Evolutionary conservation across 92 coral and sea anemone genomes (phyloP).

Genomic region (Parazoanthus darwini): DNA sequence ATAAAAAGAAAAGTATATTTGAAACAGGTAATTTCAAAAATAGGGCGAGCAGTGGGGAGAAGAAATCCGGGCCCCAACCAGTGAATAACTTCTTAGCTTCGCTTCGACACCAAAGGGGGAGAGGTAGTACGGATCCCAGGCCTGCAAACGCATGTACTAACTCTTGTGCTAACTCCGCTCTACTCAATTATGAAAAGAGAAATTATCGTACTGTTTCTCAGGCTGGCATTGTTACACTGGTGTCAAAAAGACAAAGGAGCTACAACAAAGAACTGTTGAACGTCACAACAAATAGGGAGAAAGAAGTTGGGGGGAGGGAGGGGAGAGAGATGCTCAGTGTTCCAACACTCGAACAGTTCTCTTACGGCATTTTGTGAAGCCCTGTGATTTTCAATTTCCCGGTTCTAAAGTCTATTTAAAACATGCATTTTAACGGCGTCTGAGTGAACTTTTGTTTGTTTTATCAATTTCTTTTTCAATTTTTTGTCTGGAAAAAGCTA

Average conservation of each 20-base stretch:
- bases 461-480: slow-evolving; percentile 3
- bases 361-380: slow-evolving; percentile 7
- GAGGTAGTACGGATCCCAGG: too few relatives aligned
- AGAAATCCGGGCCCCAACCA: too few relatives aligned
- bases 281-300: too few relatives aligned
- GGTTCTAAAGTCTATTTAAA: slow-evolving; percentile 4
- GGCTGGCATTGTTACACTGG: slow-evolving; percentile 11
- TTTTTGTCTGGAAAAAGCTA: slow-evolving; percentile 5
- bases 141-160: too few relatives aligned
- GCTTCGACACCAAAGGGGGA: too few relatives aligned
- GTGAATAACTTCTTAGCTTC: too few relatives aligned
- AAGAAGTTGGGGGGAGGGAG: not conserved
- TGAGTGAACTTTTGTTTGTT: not conserved
- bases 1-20: slow-evolving; percentile 20
- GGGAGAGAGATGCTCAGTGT: slow-evolving; percentile 8
- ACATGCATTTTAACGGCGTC: slow-evolving; percentile 7
- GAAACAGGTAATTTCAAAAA: slow-evolving; percentile 9
- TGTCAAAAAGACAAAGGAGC: not conserved
- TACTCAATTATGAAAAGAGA: not conserved
- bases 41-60: not conserved
- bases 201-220: slow-evolving; percentile 16
- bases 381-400: not conserved
- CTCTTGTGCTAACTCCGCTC: too few relatives aligned
- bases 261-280: too few relatives aligned
- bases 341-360: slow-evolving; percentile 7